Evolutionary conservation across 1,140 invertebrate species (phyloP).

Genomic region (Hermatobates lingyangjiaoensis): DNA sequence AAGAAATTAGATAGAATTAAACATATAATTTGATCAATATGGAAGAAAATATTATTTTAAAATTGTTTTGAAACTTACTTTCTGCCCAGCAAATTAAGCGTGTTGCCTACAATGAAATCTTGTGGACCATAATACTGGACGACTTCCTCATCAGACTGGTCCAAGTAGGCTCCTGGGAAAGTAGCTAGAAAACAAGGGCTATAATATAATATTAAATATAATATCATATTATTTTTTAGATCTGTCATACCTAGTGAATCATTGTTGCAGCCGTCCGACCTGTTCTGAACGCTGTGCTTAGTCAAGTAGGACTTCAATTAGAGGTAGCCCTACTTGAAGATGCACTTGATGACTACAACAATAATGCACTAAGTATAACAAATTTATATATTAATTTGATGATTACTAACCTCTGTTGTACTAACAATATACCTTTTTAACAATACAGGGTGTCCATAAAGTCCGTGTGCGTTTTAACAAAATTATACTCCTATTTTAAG

Average conservation of each 20-base stretch:
- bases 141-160: constrained; percentile 44
- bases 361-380: no score
- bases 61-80: constrained; percentile 20
- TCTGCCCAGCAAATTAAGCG: constrained; percentile 41
- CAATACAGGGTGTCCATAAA: no score
- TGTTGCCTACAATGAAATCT: constrained; percentile 55
- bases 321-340: neutral
- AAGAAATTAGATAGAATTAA: no score
- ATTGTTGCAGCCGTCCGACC: neutral
- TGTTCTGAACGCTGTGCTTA: neutral
- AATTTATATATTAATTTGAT: no score
- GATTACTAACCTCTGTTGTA: no score
- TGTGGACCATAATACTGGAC: constrained; percentile 50
- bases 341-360: no score
- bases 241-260: neutral
- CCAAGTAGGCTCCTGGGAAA: constrained; percentile 20
- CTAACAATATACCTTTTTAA: no score
- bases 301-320: neutral
- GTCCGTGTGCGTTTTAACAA: no score
- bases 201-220: constrained; percentile 29
- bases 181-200: no score
- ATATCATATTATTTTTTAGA: neutral
- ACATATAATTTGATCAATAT: no score
- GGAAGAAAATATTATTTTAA: neutral
- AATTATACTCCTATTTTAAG: no score